A percentile compares a stretch with the other conserved stretches of the same genome.
phyloP scores from a whole-genome alignment of 2,797 vertebrate genomes.

The Fringilla coelebs region DNA sequence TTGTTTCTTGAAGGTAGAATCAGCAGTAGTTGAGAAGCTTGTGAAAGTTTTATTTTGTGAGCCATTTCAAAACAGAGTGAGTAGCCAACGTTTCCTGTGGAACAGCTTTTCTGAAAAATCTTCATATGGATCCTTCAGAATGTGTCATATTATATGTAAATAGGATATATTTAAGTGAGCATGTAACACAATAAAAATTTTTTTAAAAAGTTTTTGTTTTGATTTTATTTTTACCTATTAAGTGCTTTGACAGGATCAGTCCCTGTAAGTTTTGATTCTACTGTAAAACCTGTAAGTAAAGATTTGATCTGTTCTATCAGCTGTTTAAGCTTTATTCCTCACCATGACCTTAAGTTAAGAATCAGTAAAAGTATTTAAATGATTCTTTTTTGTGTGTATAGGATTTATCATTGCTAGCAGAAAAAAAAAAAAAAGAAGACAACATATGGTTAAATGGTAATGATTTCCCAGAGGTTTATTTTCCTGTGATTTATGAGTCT shows the following conservation, averaged over 20 bases:
- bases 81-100: neutral
- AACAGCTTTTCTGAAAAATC: neutral
- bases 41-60: neutral
- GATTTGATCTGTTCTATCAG: neutral
- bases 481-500: neutral
- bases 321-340: neutral
- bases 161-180: neutral
- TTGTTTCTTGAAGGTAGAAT: neutral
- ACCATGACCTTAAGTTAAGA: neutral
- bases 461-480: neutral
- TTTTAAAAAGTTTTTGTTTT: accelerated
- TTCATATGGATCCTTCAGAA: neutral
- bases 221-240: neutral
- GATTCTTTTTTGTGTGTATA: neutral
- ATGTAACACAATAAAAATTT: neutral
- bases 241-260: neutral
- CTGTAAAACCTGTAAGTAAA: neutral
- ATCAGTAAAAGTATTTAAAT: neutral
- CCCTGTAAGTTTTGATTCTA: neutral
- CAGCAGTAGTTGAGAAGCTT: neutral
- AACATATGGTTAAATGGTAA: neutral
- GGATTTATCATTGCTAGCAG: neutral
- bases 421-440: neutral
- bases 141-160: neutral
- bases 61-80: neutral